These are phyloP conservation scores for Anthoptus insignis DNA, from an alignment of 2,888 invertebrate species.

Conservation along the genomic window DNA sequence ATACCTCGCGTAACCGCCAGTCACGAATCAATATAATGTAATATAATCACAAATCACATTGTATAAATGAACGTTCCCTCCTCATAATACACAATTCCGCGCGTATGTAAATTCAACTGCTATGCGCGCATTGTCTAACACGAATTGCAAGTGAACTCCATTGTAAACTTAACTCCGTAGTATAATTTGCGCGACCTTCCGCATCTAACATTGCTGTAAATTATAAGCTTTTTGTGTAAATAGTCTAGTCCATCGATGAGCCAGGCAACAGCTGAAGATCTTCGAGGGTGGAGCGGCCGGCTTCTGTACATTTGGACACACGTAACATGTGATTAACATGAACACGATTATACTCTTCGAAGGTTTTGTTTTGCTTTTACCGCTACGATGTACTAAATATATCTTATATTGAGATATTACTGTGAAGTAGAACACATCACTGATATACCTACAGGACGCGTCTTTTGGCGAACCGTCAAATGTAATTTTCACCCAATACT, in stretches of 20 bases:
- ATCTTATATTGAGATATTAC: constrained; percentile 65
- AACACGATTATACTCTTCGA: constrained; percentile 75
- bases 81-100: constrained; percentile 45
- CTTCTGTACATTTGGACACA: constrained; percentile 64
- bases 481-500: constrained; percentile 87
- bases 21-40: constrained; percentile 61
- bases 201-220: constrained; percentile 86
- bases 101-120: constrained; percentile 48
- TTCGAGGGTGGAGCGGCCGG: constrained; percentile 60
- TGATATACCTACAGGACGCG: constrained; percentile 64
- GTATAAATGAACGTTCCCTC: constrained; percentile 55
- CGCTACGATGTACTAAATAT: constrained; percentile 85
- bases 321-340: constrained; percentile 85
- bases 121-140: constrained; percentile 59
- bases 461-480: constrained; percentile 74
- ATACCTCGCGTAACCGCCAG: constrained; percentile 64
- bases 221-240: constrained; percentile 85
- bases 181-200: constrained; percentile 78
- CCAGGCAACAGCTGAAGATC: constrained; percentile 60
- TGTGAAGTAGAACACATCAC: constrained; percentile 71
- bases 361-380: constrained; percentile 86
- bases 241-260: constrained; percentile 70
- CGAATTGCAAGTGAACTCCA: constrained; percentile 62
- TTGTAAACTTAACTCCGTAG: constrained; percentile 78
- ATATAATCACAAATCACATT: constrained; percentile 47